These are phyloP conservation scores for Acleris literana DNA, from an alignment of 2,888 invertebrate genomes.

Conservation along the genomic window DNA sequence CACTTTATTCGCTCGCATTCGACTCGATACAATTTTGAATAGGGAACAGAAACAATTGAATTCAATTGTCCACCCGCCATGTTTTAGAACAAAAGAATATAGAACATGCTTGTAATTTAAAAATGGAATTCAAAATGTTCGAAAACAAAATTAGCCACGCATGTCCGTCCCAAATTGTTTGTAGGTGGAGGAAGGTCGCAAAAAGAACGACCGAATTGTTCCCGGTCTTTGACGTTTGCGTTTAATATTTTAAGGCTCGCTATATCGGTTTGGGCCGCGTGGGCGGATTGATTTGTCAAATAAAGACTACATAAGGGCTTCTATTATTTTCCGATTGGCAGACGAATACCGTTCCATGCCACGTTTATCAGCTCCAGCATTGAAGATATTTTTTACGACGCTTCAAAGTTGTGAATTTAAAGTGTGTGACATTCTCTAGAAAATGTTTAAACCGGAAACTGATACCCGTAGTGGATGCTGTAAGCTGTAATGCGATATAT, in stretches of 20 bases:
- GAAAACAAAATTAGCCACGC: slow-evolving; percentile 21
- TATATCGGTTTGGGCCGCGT: slow-evolving; percentile 1
- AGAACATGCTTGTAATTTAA: slow-evolving; percentile 23
- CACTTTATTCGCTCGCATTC: slow-evolving; percentile 19
- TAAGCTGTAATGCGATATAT: slow-evolving; percentile 13
- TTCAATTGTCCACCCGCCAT: slow-evolving; percentile 13
- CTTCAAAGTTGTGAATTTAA: too few species aligned
- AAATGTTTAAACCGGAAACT: background rate
- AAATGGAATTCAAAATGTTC: slow-evolving; percentile 6
- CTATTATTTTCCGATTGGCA: slow-evolving; percentile 13
- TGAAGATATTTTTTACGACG: background rate
- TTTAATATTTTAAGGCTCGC: slow-evolving; percentile 14
- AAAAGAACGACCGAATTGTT: slow-evolving; percentile 18
- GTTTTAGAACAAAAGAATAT: slow-evolving; percentile 17
- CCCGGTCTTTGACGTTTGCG: slow-evolving; percentile 9
- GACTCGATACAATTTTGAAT: slow-evolving; percentile 23
- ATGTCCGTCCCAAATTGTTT: slow-evolving; percentile 23
- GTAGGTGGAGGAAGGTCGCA: slow-evolving; percentile 18
- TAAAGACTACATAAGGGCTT: slow-evolving; percentile 10
- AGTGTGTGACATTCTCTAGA: too few species aligned
- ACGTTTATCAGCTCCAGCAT: background rate
- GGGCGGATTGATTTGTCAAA: slow-evolving; percentile 16
- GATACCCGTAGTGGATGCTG: background rate
- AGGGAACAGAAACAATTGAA: slow-evolving; percentile 22
- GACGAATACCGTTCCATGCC: background rate